These are phyloP conservation scores for Mungos mungo DNA, from an alignment of 2,113 vertebrate species.

Conservation along the genomic window DNA sequence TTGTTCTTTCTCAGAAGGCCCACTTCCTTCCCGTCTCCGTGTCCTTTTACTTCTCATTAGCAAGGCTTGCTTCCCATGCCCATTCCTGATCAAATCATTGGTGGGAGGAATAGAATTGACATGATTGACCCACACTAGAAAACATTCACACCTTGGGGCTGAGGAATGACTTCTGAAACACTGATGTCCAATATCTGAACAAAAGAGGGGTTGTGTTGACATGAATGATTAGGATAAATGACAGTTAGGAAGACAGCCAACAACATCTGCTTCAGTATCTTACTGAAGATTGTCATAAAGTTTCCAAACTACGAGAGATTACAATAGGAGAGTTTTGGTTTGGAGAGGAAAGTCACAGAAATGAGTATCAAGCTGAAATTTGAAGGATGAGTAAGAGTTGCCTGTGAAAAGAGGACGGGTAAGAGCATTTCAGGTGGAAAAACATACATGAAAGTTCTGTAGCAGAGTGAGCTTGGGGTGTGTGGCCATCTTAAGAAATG, in stretches of 20 bases:
- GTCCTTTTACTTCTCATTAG: background rate
- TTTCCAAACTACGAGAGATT: background rate
- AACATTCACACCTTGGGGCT: background rate
- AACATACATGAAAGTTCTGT: background rate
- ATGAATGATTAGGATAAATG: conserved; percentile 5
- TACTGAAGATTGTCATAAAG: background rate
- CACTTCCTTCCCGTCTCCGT: background rate
- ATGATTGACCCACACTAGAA: background rate
- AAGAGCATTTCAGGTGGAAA: background rate
- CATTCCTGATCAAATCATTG: background rate
- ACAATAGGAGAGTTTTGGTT: background rate
- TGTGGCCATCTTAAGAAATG: background rate
- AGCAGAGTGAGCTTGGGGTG: background rate
- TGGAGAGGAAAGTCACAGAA: background rate
- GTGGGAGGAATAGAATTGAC: background rate
- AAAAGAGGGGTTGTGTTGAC: background rate
- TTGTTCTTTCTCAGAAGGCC: background rate
- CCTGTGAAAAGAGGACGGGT: background rate
- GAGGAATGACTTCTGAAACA: background rate
- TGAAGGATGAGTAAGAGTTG: background rate
- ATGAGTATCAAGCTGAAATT: background rate
- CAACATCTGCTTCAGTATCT: background rate
- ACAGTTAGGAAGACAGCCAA: background rate
- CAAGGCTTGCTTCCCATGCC: background rate
- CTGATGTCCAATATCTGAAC: background rate